Conservation (phyloP, 2,113 vertebrate genomes). For the Hiodon tergisus region DNA sequence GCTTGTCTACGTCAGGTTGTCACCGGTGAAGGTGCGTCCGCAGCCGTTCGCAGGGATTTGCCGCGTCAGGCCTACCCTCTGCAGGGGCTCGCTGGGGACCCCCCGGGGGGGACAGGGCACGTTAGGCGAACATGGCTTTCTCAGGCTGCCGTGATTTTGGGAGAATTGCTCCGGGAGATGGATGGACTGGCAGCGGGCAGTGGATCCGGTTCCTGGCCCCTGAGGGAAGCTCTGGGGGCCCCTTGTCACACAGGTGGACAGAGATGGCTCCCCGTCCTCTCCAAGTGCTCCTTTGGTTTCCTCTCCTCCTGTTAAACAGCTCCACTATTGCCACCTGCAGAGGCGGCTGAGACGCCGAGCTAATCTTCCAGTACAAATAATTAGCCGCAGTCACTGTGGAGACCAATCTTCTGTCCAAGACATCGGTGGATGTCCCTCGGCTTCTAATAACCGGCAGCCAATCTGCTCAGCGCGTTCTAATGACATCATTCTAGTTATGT, state of each 20-base stretch:
- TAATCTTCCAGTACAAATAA: conserved; percentile 10
- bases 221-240: conserved; percentile 54
- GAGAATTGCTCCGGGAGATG: conserved; percentile 44
- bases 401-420: background rate
- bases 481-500: background rate
- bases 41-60: too few relatives aligned
- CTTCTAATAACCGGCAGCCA: too few relatives aligned
- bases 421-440: background rate
- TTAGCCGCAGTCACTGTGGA: background rate
- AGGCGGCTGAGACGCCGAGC: background rate
- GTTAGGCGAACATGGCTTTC: too few relatives aligned
- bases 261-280: conserved; percentile 35
- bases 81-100: too few relatives aligned
- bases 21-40: too few relatives aligned
- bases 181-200: conserved; percentile 48
- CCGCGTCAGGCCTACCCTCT: too few relatives aligned
- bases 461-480: too few relatives aligned
- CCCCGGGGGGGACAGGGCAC: background rate
- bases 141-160: too few relatives aligned
- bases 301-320: conserved; percentile 16
- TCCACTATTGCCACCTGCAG: background rate
- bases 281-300: conserved; percentile 21
- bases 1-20: too few relatives aligned
- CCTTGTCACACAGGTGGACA: conserved; percentile 61
- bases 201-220: conserved; percentile 50